Conservation (phyloP, 1,140 invertebrate genomes). For the Chrysomallon squamiferum region DNA sequence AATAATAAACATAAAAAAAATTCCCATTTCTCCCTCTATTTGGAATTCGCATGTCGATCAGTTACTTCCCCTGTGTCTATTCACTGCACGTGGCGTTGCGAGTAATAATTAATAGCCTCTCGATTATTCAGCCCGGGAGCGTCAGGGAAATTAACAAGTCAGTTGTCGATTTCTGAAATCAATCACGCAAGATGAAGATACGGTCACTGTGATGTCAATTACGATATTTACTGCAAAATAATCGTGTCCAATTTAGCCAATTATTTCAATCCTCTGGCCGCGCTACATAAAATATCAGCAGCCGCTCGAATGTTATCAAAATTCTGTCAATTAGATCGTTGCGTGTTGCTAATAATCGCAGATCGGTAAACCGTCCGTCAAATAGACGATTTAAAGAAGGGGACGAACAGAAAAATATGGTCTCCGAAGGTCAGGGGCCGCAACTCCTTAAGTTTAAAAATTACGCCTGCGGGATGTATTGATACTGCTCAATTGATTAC, state of each 20-base stretch:
- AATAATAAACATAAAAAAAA: too few relatives aligned
- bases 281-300: background rate
- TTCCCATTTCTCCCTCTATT: too few relatives aligned
- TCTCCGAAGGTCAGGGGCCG: background rate
- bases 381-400: background rate
- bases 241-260: conserved; percentile 5
- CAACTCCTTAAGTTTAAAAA: background rate
- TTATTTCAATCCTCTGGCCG: conserved; percentile 1
- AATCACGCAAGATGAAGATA: conserved; percentile 4
- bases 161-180: conserved; percentile 4
- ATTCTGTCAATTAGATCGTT: conserved; percentile 3
- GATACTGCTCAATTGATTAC: background rate
- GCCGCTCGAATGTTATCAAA: background rate
- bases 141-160: conserved; percentile 5
- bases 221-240: conserved; percentile 7
- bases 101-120: too few relatives aligned
- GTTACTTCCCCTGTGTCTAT: too few relatives aligned
- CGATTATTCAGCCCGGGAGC: too few relatives aligned
- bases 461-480: background rate
- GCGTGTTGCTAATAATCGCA: conserved; percentile 2
- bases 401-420: background rate
- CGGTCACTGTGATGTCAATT: conserved; percentile 2
- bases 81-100: too few relatives aligned
- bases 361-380: background rate
- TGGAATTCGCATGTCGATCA: too few relatives aligned